Base-by-base conservation (phyloP, 2,113 vertebrate species). In the Synodontis membranacea region DNA sequence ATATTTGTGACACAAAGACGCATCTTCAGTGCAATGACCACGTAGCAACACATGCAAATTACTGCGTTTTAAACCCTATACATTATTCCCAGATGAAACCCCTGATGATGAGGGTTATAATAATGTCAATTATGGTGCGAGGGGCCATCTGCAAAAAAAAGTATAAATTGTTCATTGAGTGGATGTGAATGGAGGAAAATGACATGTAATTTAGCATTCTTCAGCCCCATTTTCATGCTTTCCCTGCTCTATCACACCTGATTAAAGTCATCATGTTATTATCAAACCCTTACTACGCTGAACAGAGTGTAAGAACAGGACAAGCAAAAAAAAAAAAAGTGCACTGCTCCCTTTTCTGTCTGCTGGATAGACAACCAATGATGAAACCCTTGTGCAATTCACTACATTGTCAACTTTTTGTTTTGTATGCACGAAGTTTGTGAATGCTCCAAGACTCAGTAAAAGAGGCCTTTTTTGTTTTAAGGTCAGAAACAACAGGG, bases 261-360 rank as follows among this genome's bases (percentile, higher is more conserved):
- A 84, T 84, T 84, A 84, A 39, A 74, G 44, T 74, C 68, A 84
- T 84, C 48, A 74, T 74, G 48, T 84, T n/a, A 84, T 84, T 84
- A 84, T 54, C 46, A 15, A 44, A 37, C 83, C 68, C 37, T 72
- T 72, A 52, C 34, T 42, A 11, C 68, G n/a, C 10, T 34, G 66
- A 48, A 37, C 9, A 52, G 50, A 56, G 50, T 17, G 50, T 14
- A n/a, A 21, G 48, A 58, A 42, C 68, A 54, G 34, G 7, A 74
- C 44, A 9, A 84, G 46, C 48, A 80, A 58, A 80, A 42, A 42
- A 39, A 34, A 80, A 58, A 80, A 42, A 42, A 39, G 52, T 56
- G n/a, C 52, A 58, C 31, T 21, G 34, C 28, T 42, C 34, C 10
- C 0, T 44, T 68, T 72, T 54, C 15, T 42, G 31, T 39, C 46